Evolutionary conservation across 2,797 vertebrate genomes (phyloP).

Genomic region (Choloepus didactylus): DNA sequence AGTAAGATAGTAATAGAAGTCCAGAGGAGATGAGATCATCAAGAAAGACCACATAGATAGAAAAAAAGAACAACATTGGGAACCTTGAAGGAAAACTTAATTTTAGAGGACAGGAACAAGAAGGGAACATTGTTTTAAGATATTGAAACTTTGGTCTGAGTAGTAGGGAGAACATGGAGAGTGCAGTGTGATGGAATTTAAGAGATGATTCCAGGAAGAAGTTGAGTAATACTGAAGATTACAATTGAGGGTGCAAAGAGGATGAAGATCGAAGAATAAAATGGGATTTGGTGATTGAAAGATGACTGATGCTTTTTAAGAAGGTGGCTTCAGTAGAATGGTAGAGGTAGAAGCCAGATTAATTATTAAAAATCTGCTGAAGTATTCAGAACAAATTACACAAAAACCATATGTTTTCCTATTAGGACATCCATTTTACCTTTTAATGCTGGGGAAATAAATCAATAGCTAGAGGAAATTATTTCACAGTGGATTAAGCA

Average conservation of each 20-base stretch:
- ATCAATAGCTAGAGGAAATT: not conserved
- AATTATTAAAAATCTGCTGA: conserved; percentile 53
- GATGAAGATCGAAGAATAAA: not conserved
- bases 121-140: not conserved
- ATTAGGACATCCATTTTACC: not conserved
- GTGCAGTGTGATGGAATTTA: not conserved
- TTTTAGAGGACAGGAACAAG: conserved; percentile 42
- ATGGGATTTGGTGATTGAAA: conserved; percentile 4
- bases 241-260: not conserved
- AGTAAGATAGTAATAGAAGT: not conserved
- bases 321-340: not conserved
- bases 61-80: not conserved
- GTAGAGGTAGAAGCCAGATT: conserved; percentile 28
- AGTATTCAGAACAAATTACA: conserved; percentile 15
- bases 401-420: conserved; percentile 34
- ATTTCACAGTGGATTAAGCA: conserved; percentile 32
- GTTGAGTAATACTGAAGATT: not conserved
- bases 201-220: conserved; percentile 18
- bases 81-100: conserved; percentile 22
- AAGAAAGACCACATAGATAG: not conserved
- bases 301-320: conserved; percentile 7
- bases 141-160: not conserved
- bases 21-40: not conserved
- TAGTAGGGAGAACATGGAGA: not conserved
- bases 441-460: conserved; percentile 51